phyloP scores from a whole-genome alignment of 2,888 invertebrate species.

The Spilarctia lutea region DNA sequence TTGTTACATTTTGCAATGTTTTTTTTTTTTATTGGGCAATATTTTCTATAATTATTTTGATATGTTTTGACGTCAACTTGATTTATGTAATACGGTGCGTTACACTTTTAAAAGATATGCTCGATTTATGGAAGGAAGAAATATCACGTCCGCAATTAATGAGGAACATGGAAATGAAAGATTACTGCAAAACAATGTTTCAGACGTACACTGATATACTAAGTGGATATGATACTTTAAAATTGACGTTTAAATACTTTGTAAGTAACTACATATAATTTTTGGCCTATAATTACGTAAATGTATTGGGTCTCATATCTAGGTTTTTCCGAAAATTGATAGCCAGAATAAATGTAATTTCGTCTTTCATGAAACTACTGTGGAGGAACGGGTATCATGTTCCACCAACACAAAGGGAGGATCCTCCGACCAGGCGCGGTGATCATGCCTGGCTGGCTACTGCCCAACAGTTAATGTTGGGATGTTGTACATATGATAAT shows the following conservation, averaged over 20 bases:
- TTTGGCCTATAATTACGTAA: conserved; percentile 22
- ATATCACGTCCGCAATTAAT: conserved; percentile 7
- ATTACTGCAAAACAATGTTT: conserved; percentile 8
- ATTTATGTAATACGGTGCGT: conserved; percentile 31
- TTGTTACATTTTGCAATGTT: no score
- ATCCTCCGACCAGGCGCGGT: no score
- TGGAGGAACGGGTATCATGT: no score
- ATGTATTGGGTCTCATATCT: neutral
- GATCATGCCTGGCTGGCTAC: no score
- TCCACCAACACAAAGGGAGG: no score
- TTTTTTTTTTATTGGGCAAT: neutral
- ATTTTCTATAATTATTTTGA: neutral
- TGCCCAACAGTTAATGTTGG: no score
- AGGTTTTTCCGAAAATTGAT: no score
- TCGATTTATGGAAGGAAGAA: conserved; percentile 31
- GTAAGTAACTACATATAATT: conserved; percentile 17
- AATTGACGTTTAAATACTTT: conserved; percentile 9
- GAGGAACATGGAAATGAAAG: neutral
- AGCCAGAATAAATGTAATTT: no score
- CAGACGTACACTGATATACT: conserved; percentile 20
- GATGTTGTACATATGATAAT: no score
- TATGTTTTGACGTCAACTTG: conserved; percentile 20
- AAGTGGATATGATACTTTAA: conserved; percentile 21
- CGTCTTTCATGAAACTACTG: no score
- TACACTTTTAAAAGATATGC: conserved; percentile 21